Evolutionary conservation across 2,113 vertebrate genomes (phyloP), one percentile per base, ranked within the genome.

Genomic region (Corydoras maculifer): DNA sequence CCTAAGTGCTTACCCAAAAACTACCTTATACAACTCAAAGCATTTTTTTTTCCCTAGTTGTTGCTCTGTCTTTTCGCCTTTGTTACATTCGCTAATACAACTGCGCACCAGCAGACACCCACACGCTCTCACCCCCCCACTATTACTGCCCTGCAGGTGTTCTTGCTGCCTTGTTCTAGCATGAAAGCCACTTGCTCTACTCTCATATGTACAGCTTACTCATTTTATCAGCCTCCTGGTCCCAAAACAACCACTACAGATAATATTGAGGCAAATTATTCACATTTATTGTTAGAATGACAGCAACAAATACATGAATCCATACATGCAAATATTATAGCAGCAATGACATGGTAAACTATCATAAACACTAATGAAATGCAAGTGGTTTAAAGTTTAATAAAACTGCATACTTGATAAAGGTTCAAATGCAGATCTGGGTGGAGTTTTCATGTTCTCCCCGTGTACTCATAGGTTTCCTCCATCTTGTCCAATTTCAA

Each of bases 131-230:
- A 8, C 8, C 13, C 8, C 1, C 69, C 25, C 5, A 30, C 7
- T 4, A 50, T 30, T 14, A 29, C 18, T 6, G 8, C 32, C 31
- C 12, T 73, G 57, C 54, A 72, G 62, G 63, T 73, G 10, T 31
- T 68, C 58, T 61, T 67, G 30, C 67, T 74, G 51, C 35, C 63
- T 67, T 70, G 67, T 64, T 65, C 72, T 64, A 65, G 68, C 68
- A 74, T 67, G 58, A 74, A 70, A 60, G 63, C 76, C 63, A 67
- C 76, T 49, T 59, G 69, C 58, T 50, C 68, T 31, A 63, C n/a
- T 69, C 58, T 58, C 35, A 25, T 43, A 72, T 29, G 29, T 54
- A 66, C 71, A 67, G 68, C 71, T 43, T 62, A 58, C 68, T 50
- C 66, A 30, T 65, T 73, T 25, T 62, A 50, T 15, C 51, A 74